Base-by-base conservation (phyloP, 2,888 invertebrate genomes). In the Lithophane semibrunnea region DNA sequence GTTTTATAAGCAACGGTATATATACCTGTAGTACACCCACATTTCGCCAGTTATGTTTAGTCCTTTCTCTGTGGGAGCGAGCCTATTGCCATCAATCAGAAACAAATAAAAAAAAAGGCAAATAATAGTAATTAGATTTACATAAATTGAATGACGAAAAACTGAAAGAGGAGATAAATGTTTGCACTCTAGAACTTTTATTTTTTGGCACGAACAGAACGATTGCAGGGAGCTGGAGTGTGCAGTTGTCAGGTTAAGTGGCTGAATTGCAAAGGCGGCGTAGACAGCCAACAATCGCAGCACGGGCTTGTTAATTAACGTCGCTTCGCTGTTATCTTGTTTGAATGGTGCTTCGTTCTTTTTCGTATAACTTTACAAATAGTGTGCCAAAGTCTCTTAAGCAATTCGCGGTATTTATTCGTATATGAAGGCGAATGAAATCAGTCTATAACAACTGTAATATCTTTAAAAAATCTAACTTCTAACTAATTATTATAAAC, bases 191-290 rank as follows among this genome's bases (percentile, higher is more conserved):
- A 52, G n/a, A 42, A 60, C 16, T 72, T 60, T 49, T 42, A 3
- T 58, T 72, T 52, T 73, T 77, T 61, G 71, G 24, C 72, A 54
- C 54, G 24, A 12, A 54, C 52, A 7, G 16, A 47, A 54, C 21
- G 47, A 52, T 47, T 54, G 21, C 37, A 61, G n/a, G 37, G 44
- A 61, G 21, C 24, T 60, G 44, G 52, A 54, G 58, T 74, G 52
- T n/a, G 37, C 58, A 65, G 52, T 58, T 75, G 37, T 60, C 75
- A 37, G 58, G 52, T 65, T 44, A 58, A 58, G 82, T 75, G 65
- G 24, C 82, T 52, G 64, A 75, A 52, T 60, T 29, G 65, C 54
- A 66, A 47, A 76, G n/a, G 49, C 29, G 2, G 42, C 24, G 37
- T 37, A 54, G 52, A 54, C 80, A 80, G 21, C 29, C 52, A 44